Conservation (phyloP, 1,140 invertebrate genomes). For the Mesaphorura yosii region DNA sequence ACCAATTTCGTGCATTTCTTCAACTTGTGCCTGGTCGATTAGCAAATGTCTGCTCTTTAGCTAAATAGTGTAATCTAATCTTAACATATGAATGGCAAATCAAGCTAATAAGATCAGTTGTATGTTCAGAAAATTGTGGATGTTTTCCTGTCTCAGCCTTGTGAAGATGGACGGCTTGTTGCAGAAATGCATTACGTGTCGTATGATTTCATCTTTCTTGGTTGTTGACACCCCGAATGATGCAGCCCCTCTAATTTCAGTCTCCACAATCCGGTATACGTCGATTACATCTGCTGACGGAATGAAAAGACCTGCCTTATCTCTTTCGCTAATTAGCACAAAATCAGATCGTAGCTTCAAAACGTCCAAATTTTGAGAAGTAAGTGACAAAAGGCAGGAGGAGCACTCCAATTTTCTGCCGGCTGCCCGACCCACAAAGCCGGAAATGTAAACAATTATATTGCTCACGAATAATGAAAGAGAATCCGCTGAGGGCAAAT, state of each 20-base stretch:
- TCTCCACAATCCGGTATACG: neutral
- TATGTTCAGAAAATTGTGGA: neutral
- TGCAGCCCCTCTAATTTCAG: neutral
- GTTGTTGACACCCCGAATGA: neutral
- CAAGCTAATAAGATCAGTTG: neutral
- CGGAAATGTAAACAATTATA: constrained; percentile 29
- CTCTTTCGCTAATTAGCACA: neutral
- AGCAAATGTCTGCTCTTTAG: neutral
- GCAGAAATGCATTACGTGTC: neutral
- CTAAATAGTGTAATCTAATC: neutral
- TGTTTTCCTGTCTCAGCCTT: neutral
- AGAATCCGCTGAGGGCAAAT: constrained; percentile 18
- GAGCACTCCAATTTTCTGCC: neutral
- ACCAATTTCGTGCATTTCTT: neutral
- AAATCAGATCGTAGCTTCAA: neutral
- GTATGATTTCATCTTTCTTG: neutral
- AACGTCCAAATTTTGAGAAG: neutral
- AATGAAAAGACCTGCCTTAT: constrained; percentile 6
- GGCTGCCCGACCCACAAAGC: constrained; percentile 25
- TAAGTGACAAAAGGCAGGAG: neutral
- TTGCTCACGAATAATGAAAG: constrained; percentile 34
- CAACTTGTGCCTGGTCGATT: neutral
- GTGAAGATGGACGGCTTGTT: neutral
- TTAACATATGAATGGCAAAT: neutral
- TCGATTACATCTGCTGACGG: neutral